Evolutionary conservation across 2,797 vertebrate genomes (phyloP).

Genomic region (Gouania willdenowi): DNA sequence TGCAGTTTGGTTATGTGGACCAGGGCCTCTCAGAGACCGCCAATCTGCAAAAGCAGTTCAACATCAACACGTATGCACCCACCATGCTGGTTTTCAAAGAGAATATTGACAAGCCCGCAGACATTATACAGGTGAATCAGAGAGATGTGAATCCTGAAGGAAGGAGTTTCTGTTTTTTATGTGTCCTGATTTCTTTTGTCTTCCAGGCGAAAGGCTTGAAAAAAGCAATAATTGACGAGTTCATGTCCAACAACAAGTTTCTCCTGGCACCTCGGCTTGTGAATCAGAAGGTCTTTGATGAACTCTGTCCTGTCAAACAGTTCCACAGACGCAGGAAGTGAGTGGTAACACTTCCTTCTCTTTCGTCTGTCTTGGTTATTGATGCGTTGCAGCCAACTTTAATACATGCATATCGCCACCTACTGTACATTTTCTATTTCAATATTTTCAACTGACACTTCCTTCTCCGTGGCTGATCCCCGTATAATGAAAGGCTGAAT

Average conservation of each 20-base stretch:
- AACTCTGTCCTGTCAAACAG: constrained; percentile 92
- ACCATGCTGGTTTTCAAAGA: constrained; percentile 95
- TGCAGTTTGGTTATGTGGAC: constrained; percentile 92
- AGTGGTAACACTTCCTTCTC: no score
- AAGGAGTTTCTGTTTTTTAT: neutral
- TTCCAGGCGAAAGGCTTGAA: constrained; percentile 89
- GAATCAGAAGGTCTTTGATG: constrained; percentile 92
- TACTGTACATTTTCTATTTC: no score
- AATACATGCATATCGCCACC: no score
- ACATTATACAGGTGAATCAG: constrained; percentile 84
- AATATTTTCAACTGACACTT: no score
- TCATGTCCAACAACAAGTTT: constrained; percentile 93
- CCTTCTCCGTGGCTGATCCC: no score
- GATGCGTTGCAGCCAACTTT: no score
- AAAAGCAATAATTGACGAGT: constrained; percentile 91
- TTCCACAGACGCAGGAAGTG: constrained; percentile 94
- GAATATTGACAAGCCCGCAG: constrained; percentile 81
- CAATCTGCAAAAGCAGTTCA: constrained; percentile 84
- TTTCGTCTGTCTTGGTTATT: no score
- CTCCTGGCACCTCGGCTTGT: constrained; percentile 88
- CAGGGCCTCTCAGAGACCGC: constrained; percentile 82
- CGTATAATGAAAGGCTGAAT: no score
- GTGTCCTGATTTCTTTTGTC: neutral
- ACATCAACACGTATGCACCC: constrained; percentile 86
- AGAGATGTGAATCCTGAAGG: neutral